Conservation (phyloP, 64 coral and sea anemone genomes). For the Pocillopora verrucosa region DNA sequence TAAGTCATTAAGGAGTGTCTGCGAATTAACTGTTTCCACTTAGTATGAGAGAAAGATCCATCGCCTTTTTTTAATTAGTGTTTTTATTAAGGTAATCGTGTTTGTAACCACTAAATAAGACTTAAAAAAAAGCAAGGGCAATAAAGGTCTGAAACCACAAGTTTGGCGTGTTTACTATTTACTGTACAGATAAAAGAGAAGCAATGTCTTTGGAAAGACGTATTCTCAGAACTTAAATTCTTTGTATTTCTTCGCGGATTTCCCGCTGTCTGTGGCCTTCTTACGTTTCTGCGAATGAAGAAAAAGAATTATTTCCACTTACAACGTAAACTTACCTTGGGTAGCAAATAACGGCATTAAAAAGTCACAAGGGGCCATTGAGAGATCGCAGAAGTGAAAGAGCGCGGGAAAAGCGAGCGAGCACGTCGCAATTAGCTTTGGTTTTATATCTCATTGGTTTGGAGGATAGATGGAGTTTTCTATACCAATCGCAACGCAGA, state of each 20-base stretch:
- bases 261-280: slow-evolving; percentile 97
- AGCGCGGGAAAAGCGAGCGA: too few relatives aligned
- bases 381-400: too few relatives aligned
- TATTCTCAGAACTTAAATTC: slow-evolving; percentile 91
- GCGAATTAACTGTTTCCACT: not conserved
- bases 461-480: too few relatives aligned
- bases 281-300: slow-evolving; percentile 85
- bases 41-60: not conserved
- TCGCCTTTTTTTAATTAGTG: not conserved
- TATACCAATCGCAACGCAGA: too few relatives aligned
- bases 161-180: not conserved
- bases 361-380: too few relatives aligned
- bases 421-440: too few relatives aligned
- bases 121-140: not conserved
- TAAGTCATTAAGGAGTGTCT: not conserved
- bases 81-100: not conserved
- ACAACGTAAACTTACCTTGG: not conserved
- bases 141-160: slow-evolving; percentile 31
- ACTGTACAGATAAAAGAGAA: slow-evolving; percentile 15
- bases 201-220: not conserved
- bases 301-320: not conserved
- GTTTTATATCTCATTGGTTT: too few relatives aligned
- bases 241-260: slow-evolving; percentile 99
- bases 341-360: not conserved
- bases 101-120: not conserved